A percentile compares a stretch with the other conserved stretches of the same genome.
Conservation (phyloP, 2,888 invertebrate genomes). For the Philereme transversata region DNA sequence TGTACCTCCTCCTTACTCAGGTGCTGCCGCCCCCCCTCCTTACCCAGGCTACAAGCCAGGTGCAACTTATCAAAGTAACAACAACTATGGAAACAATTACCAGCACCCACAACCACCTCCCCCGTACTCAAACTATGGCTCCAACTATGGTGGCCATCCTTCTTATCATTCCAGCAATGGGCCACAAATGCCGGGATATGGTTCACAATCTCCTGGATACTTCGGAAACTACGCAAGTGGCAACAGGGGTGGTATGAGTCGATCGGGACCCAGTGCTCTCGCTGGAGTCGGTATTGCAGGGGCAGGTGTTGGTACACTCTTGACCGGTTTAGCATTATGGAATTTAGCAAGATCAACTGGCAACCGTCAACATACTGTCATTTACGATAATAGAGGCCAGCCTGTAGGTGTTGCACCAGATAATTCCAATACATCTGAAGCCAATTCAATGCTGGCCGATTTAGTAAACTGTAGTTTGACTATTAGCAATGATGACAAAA, state of each 20-base stretch:
- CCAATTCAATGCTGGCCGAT: slow-evolving; percentile 70
- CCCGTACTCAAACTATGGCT: slow-evolving; percentile 54
- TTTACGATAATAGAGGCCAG: slow-evolving; percentile 77
- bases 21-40: slow-evolving; percentile 52
- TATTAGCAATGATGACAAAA: slow-evolving; percentile 65
- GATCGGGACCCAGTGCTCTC: slow-evolving; percentile 59
- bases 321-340: slow-evolving; percentile 79
- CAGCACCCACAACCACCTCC: slow-evolving; percentile 67
- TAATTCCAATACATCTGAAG: slow-evolving; percentile 50
- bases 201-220: slow-evolving; percentile 68
- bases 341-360: slow-evolving; percentile 78
- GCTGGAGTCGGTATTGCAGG: slow-evolving; percentile 76
- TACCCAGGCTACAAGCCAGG: slow-evolving; percentile 49
- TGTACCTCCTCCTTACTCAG: slow-evolving; percentile 57
- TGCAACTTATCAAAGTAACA: slow-evolving; percentile 46
- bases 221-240: slow-evolving; percentile 69
- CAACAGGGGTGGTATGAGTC: slow-evolving; percentile 60
- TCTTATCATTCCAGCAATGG: slow-evolving; percentile 50
- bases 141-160: slow-evolving; percentile 54
- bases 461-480: slow-evolving; percentile 76
- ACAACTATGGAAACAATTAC: slow-evolving; percentile 55
- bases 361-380: slow-evolving; percentile 69
- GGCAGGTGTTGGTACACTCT: slow-evolving; percentile 75
- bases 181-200: slow-evolving; percentile 63
- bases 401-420: slow-evolving; percentile 72